Evolutionary conservation across 2,797 vertebrate genomes (phyloP).

Genomic region (Tachyglossus aculeatus): DNA sequence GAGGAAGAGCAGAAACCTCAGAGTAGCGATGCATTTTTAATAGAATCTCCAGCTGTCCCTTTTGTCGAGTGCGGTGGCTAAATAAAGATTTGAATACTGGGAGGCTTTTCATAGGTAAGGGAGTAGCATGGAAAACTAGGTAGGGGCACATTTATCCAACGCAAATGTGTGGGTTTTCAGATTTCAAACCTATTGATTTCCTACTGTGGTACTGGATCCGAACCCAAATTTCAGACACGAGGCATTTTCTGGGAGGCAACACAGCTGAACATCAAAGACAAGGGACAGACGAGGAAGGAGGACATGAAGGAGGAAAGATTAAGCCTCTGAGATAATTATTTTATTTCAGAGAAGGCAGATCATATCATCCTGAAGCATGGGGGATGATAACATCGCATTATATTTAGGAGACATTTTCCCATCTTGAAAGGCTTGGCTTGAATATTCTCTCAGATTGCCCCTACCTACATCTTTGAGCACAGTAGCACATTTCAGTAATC

Average conservation of each 20-base stretch:
- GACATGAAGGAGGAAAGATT: constrained; percentile 28
- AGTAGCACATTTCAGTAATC: constrained; percentile 22
- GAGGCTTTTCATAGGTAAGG: constrained; percentile 49
- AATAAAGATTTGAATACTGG: constrained; percentile 44
- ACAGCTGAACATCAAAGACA: constrained; percentile 59
- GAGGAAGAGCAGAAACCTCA: constrained; percentile 62
- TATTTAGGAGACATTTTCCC: neutral
- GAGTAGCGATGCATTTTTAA: constrained; percentile 50
- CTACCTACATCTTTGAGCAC: constrained; percentile 12
- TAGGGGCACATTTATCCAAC: constrained; percentile 58
- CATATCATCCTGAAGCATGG: constrained; percentile 52
- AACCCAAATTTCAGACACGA: constrained; percentile 37
- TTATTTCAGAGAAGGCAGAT: constrained; percentile 44
- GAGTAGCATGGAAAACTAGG: constrained; percentile 51
- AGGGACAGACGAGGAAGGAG: constrained; percentile 45
- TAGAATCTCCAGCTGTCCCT: constrained; percentile 56
- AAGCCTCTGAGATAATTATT: constrained; percentile 54
- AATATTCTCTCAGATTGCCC: constrained; percentile 23
- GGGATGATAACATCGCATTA: constrained; percentile 22
- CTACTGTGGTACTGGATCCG: constrained; percentile 38
- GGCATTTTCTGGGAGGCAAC: constrained; percentile 53
- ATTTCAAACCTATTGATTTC: constrained; percentile 58
- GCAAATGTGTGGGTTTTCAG: constrained; percentile 48
- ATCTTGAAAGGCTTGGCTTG: too few species aligned
- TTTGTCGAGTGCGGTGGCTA: constrained; percentile 52